A percentile compares a stretch with the other conserved stretches of the same genome.
These are phyloP conservation scores for Danionella cerebrum DNA, from an alignment of 2,113 vertebrate species.

Conservation along the genomic window DNA sequence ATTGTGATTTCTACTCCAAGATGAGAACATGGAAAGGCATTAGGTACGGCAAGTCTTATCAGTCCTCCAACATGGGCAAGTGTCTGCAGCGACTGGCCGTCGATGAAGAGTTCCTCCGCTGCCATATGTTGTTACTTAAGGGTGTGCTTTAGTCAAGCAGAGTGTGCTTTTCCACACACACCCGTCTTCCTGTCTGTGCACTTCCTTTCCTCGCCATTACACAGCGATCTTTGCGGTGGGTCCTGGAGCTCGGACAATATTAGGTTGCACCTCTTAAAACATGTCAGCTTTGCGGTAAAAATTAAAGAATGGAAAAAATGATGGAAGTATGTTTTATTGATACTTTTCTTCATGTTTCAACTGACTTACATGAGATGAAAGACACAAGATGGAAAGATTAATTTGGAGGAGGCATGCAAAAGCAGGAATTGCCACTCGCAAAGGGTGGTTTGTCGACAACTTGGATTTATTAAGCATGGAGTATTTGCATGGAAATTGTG, in stretches of 20 bases:
- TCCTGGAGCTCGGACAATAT: conserved; percentile 72
- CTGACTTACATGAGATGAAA: conserved; percentile 39
- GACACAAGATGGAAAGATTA: conserved; percentile 12
- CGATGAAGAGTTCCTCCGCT: conserved; percentile 58
- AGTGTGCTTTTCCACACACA: conserved; percentile 71
- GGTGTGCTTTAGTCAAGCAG: conserved; percentile 62
- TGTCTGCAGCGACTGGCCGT: conserved; percentile 21
- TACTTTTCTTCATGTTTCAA: conserved; percentile 47
- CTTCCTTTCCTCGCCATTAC: conserved; percentile 69
- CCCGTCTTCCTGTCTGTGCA: conserved; percentile 71
- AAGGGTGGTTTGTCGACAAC: conserved; percentile 21
- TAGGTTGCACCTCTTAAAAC: conserved; percentile 76
- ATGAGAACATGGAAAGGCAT: conserved; percentile 68
- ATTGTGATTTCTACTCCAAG: conserved; percentile 66
- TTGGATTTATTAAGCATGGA: conserved; percentile 45
- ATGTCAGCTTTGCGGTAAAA: conserved; percentile 69
- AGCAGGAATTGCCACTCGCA: conserved; percentile 23
- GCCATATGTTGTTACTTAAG: conserved; percentile 76
- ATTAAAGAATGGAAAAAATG: conserved; percentile 72
- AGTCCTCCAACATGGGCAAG: conserved; percentile 46
- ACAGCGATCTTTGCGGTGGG: conserved; percentile 75
- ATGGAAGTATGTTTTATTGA: conserved; percentile 64
- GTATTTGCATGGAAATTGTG: conserved; percentile 26
- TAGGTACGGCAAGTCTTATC: conserved; percentile 64
- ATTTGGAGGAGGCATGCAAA: conserved; percentile 8